A percentile compares a stretch with the other conserved stretches of the same genome.
Conservation (phyloP, 2,888 invertebrate species). For the Noctua fimbriata region DNA sequence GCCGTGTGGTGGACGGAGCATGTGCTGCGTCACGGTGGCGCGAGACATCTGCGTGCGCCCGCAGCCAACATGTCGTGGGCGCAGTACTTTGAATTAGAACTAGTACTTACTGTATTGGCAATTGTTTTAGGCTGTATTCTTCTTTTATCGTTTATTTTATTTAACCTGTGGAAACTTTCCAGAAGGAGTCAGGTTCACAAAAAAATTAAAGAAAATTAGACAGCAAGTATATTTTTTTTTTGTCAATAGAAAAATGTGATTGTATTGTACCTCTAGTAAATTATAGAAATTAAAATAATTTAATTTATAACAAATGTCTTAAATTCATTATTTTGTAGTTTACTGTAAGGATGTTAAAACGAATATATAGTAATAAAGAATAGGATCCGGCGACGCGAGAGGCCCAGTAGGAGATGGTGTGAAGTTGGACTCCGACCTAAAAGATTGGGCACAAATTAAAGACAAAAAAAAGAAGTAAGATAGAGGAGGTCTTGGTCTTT, state of each 20-base stretch:
- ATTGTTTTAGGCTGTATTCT: not conserved
- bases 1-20: slow-evolving; percentile 77
- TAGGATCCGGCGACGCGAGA: too few relatives aligned
- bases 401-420: too few relatives aligned
- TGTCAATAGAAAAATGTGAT: not conserved
- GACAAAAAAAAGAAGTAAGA: too few relatives aligned
- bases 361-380: too few relatives aligned
- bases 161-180: not conserved
- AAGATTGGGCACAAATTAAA: too few relatives aligned
- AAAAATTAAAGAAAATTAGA: not conserved
- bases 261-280: not conserved
- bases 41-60: slow-evolving; percentile 68
- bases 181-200: not conserved
- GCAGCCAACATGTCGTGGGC: slow-evolving; percentile 61
- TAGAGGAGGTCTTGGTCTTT: too few relatives aligned
- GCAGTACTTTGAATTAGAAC: slow-evolving; percentile 39
- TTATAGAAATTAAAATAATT: not conserved
- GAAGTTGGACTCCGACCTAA: too few relatives aligned
- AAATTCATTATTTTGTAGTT: too few relatives aligned
- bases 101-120: slow-evolving; percentile 7
- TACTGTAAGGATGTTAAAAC: too few relatives aligned
- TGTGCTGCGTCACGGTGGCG: slow-evolving; percentile 71
- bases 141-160: not conserved
- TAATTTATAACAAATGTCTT: not conserved
- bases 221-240: not conserved